A percentile compares a stretch with the other conserved stretches of the same genome.
phyloP scores from a whole-genome alignment of 2,888 invertebrate genomes.

The Candidula unifasciata region DNA sequence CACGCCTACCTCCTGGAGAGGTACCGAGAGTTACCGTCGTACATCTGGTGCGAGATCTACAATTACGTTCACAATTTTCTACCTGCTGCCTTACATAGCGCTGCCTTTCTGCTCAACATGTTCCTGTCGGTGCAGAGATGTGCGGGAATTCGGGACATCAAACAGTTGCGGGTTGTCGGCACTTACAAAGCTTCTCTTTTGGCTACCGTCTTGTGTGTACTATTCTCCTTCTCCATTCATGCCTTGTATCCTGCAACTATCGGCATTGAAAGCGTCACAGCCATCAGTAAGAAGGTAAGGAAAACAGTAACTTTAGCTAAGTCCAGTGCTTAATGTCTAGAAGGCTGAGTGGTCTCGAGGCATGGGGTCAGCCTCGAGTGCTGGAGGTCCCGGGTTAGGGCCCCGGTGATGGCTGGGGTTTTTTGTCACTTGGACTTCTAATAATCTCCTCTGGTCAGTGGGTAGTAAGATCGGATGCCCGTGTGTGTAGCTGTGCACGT shows the following conservation, averaged over 20 bases:
- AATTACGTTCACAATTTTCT: constrained; percentile 39
- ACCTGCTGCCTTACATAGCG: constrained; percentile 31
- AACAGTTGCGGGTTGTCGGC: neutral
- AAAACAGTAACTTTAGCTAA: no score
- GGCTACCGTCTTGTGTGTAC: neutral
- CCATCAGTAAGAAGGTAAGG: constrained; percentile 40
- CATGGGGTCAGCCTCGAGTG: no score
- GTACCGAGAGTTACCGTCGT: constrained; percentile 16
- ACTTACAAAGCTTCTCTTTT: constrained; percentile 29
- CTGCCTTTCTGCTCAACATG: constrained; percentile 43
- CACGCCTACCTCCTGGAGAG: constrained; percentile 29
- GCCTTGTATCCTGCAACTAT: constrained; percentile 23
- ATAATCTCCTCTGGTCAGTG: no score
- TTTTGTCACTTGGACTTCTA: no score
- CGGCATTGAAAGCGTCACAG: neutral
- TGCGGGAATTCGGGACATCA: constrained; percentile 27
- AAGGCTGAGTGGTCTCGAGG: no score
- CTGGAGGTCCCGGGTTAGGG: no score
- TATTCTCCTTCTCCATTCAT: constrained; percentile 16
- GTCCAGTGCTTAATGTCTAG: no score
- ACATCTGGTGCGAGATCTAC: constrained; percentile 27
- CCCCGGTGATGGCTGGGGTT: no score
- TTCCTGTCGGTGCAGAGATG: constrained; percentile 42
- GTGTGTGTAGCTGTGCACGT: no score
- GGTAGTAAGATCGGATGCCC: no score